Base-by-base conservation (phyloP, 2,113 vertebrate species). In the Mohoua ochrocephala region DNA sequence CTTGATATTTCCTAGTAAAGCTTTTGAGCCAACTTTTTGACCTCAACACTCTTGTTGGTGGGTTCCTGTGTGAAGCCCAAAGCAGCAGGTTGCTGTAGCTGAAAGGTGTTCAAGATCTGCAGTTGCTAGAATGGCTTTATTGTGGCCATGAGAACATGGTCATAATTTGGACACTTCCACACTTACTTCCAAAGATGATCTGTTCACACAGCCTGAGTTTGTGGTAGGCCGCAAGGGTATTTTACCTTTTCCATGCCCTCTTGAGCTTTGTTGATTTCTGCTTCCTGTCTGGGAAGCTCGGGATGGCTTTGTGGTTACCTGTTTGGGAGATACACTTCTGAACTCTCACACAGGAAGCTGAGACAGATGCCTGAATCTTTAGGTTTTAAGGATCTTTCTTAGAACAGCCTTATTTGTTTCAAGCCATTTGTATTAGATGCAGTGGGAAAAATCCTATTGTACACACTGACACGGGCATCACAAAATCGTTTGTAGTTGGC, bases 401-500 rank as follows among this genome's bases (percentile, higher is more conserved):
- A 45, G 11, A 78, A 47, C 1, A 70, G 20, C 10, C 10, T 63
- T 8, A 33, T 75, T 93, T 80, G 35, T 84, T 87, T 82, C 56
- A 76, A 67, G 13, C 17, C 16, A 22, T 57, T 57, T 1, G 0
- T 56, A 41, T 44, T 81, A 47, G 44, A 35, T 56, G 39, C 31
- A 63, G 49, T 77, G 42, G 24, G 44, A 54, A 73, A 84, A 91
- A 87, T 64, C 74, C 35, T 56, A 4, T 52, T 65, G 60, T 44
- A 45, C 41, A 50, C 26, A 45, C 20, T 80, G 75, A 75, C 59
- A 61, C 8, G 76, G 39, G 28, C 59, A 63, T 77, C 1, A 1
- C 20, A 85, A 77, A 83, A 63, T 82, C 63, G 83, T 95, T 93
- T 92, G 24, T 84, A 68, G 49, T 77, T 89, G 91, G 44, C 84